Evolutionary conservation across 2,888 invertebrate species (phyloP).

Genomic region (Bugulina stolonifera): DNA sequence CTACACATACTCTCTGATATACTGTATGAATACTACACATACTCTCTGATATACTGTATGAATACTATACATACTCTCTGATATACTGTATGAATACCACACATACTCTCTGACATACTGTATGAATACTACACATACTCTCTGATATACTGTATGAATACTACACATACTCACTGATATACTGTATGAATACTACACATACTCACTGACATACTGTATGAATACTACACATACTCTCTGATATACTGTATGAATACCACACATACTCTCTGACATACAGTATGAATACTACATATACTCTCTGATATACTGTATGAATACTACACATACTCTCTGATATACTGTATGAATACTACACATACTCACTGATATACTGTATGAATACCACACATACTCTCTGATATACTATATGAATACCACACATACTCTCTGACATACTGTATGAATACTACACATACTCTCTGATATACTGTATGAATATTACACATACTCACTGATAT

Average conservation of each 20-base stretch:
- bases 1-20: conserved; percentile 66
- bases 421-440: conserved; percentile 67
- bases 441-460: conserved; percentile 66
- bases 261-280: conserved; percentile 67
- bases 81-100: conserved; percentile 70
- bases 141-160: conserved; percentile 68
- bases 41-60: conserved; percentile 68
- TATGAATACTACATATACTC: conserved; percentile 66
- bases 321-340: conserved; percentile 66
- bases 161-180: conserved; percentile 66
- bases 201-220: conserved; percentile 68
- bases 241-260: conserved; percentile 70
- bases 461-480: conserved; percentile 68
- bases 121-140: conserved; percentile 66
- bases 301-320: conserved; percentile 68
- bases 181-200: conserved; percentile 65
- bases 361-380: conserved; percentile 68
- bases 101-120: conserved; percentile 67
- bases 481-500: conserved; percentile 66
- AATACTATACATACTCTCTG: conserved; percentile 65
- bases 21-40: conserved; percentile 65
- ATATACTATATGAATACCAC: conserved; percentile 70
- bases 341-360: conserved; percentile 65
- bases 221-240: conserved; percentile 64
- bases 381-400: conserved; percentile 65